A percentile compares a stretch with the other conserved stretches of the same genome.
These are phyloP conservation scores for Loripinus fragilis DNA, from an alignment of 2,888 invertebrate genomes.

Conservation along the genomic window DNA sequence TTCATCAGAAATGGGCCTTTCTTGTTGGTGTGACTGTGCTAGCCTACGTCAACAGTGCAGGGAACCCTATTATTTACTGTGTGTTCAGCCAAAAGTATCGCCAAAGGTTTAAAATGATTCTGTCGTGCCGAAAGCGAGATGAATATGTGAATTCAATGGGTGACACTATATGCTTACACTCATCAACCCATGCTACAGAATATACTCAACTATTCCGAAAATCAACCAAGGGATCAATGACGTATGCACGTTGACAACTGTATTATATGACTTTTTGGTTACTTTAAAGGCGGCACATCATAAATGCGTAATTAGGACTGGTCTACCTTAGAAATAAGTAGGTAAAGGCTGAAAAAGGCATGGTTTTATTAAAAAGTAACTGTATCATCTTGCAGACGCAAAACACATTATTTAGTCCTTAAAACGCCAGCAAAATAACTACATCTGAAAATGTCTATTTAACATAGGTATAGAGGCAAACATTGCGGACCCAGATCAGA, in stretches of 20 bases:
- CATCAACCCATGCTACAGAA: constrained; percentile 48
- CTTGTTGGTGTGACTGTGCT: constrained; percentile 81
- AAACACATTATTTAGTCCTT: no score
- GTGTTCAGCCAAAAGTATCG: constrained; percentile 83
- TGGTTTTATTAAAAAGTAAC: no score
- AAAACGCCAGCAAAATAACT: no score
- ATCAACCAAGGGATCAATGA: constrained; percentile 27
- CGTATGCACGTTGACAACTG: not conserved
- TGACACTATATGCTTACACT: constrained; percentile 51
- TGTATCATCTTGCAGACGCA: no score
- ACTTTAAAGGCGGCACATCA: no score
- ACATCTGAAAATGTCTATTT: no score
- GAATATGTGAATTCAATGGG: constrained; percentile 17
- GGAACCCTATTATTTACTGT: constrained; percentile 83
- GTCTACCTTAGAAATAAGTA: no score
- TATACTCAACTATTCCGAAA: constrained; percentile 53
- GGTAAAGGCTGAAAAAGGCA: no score
- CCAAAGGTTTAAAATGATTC: constrained; percentile 74
- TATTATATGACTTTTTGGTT: no score
- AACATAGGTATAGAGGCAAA: no score
- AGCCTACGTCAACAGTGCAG: constrained; percentile 83
- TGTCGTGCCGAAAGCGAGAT: constrained; percentile 61
- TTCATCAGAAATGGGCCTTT: constrained; percentile 81
- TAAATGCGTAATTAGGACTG: no score
- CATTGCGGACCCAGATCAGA: no score